Conservation (phyloP, 2,888 invertebrate genomes). For the Meloe dianella region DNA sequence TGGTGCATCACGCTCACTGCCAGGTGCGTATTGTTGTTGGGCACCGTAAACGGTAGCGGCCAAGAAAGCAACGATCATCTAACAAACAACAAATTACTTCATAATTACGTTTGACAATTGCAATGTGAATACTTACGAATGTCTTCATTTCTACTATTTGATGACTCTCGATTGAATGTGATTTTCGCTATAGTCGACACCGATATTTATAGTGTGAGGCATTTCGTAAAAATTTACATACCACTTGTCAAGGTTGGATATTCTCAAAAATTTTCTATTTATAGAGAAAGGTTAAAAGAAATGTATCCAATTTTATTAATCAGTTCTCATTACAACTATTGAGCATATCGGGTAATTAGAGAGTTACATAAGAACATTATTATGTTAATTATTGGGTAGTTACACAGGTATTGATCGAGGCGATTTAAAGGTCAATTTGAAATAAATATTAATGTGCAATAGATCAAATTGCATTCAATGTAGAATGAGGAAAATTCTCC, state of each 20-base stretch:
- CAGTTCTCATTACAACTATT: too few species aligned
- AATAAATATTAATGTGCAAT: not conserved
- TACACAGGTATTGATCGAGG: not conserved
- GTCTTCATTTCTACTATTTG: not conserved
- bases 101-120: too few species aligned
- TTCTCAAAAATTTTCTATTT: too few species aligned
- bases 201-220: not conserved
- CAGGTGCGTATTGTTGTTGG: slow-evolving; percentile 31
- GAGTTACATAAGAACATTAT: not conserved
- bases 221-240: not conserved
- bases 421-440: not conserved
- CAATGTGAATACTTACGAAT: not conserved
- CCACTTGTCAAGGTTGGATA: not conserved
- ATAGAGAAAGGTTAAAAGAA: too few species aligned
- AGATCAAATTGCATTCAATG: not conserved
- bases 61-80: slow-evolving; percentile 17
- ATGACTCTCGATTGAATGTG: not conserved
- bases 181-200: not conserved
- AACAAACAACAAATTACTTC: too few species aligned
- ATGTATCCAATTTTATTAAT: too few species aligned
- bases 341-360: too few species aligned
- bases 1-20: slow-evolving; percentile 44
- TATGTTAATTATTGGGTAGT: not conserved
- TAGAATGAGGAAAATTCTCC: not conserved
- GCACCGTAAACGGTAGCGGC: slow-evolving; percentile 46